phyloP scores from a whole-genome alignment of 64 coral and sea anemone species.

The Anthopleura sola region DNA sequence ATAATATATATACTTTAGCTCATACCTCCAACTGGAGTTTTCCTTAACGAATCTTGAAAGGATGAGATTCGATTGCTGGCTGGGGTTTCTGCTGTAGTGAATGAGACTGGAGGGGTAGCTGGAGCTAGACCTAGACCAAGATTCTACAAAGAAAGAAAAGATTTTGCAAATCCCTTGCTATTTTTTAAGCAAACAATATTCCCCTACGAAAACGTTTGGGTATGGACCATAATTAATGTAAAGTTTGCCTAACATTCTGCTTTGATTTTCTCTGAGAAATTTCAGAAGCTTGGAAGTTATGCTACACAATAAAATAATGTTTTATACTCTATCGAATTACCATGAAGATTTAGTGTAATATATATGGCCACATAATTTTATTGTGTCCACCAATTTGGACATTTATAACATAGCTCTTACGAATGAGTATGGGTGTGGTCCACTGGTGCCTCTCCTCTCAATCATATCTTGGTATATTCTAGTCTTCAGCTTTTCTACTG shows the following conservation, averaged over 20 bases:
- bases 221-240: too few species aligned
- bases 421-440: conserved; percentile 3
- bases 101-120: conserved; percentile 59
- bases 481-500: background rate
- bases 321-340: too few species aligned
- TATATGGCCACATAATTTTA: too few species aligned
- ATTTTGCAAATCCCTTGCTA: background rate
- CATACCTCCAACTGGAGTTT: conserved; percentile 43
- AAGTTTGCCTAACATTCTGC: too few species aligned
- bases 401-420: background rate
- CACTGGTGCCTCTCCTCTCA: background rate
- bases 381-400: too few species aligned
- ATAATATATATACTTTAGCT: background rate
- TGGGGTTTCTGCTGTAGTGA: conserved; percentile 54
- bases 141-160: conserved; percentile 31
- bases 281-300: too few species aligned
- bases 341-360: too few species aligned
- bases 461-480: conserved; percentile 7
- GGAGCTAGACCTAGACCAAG: conserved; percentile 59
- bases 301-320: too few species aligned
- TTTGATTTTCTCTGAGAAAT: too few species aligned
- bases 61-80: conserved; percentile 36
- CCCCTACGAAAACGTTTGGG: too few species aligned
- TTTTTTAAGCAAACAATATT: background rate
- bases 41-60: conserved; percentile 25